Conservation (phyloP, 2,797 vertebrate species). For the Rhinogobio ventralis region DNA sequence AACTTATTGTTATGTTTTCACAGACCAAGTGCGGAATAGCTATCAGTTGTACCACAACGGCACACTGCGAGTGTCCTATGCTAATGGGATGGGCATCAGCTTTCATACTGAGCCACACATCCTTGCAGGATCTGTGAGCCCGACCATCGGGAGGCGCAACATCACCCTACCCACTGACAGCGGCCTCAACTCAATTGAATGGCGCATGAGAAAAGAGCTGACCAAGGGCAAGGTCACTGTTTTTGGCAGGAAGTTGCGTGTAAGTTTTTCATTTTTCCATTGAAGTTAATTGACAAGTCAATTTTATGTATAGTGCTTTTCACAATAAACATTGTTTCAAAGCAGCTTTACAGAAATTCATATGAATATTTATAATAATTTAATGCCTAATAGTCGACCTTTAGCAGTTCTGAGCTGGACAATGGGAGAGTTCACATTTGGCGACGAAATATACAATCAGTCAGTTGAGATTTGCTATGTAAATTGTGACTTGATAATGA, state of each 20-base stretch:
- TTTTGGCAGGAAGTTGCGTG: constrained; percentile 89
- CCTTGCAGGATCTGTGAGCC: constrained; percentile 86
- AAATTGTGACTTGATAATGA: neutral
- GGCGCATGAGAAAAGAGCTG: constrained; percentile 88
- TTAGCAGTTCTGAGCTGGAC: neutral
- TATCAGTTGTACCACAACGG: constrained; percentile 90
- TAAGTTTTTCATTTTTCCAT: constrained; percentile 68
- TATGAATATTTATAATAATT: neutral
- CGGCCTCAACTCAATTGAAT: constrained; percentile 90
- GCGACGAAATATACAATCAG: neutral
- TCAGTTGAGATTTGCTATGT: neutral
- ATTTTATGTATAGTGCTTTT: neutral
- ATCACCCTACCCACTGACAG: constrained; percentile 90
- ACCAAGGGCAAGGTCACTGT: constrained; percentile 90
- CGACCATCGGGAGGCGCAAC: constrained; percentile 88
- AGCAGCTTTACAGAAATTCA: neutral
- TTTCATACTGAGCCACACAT: constrained; percentile 91
- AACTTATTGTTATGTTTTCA: constrained; percentile 49
- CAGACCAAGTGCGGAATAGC: constrained; percentile 91
- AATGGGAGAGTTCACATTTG: neutral
- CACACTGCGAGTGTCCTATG: constrained; percentile 87
- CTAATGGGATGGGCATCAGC: constrained; percentile 90
- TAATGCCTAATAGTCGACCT: neutral
- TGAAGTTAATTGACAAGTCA: neutral
- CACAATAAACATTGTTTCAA: neutral